Evolutionary conservation across 1,140 invertebrate species (phyloP).

Genomic region (Dendrolimus punctatus): DNA sequence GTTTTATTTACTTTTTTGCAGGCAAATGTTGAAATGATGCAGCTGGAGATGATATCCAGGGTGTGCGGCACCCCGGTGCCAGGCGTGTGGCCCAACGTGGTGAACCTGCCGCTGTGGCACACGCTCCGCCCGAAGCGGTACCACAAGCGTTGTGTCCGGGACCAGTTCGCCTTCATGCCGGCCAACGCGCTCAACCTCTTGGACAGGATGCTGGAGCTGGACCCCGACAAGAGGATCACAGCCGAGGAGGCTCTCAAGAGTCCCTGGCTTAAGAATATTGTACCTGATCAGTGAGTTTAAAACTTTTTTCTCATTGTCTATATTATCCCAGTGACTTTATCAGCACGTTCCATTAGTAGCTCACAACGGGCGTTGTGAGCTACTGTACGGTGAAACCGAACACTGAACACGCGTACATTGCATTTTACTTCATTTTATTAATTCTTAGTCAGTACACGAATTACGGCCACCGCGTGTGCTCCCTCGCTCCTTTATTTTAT

Average conservation of each 20-base stretch:
- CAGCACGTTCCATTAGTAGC: no score
- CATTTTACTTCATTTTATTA: no score
- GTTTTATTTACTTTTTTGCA: constrained; percentile 41
- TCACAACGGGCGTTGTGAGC: no score
- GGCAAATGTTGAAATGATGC: constrained; percentile 94
- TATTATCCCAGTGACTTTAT: no score
- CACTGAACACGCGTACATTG: background rate
- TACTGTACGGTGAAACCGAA: background rate
- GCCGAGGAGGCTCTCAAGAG: constrained; percentile 95
- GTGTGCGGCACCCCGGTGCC: constrained; percentile 97
- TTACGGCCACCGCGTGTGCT: no score
- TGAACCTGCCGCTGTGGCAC: constrained; percentile 93
- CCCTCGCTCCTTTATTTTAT: no score
- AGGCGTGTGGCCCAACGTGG: constrained; percentile 98
- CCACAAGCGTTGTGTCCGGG: constrained; percentile 89
- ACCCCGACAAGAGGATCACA: constrained; percentile 94
- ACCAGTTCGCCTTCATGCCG: constrained; percentile 96
- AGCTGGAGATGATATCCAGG: constrained; percentile 95
- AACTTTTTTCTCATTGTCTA: background rate
- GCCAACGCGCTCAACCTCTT: constrained; percentile 90
- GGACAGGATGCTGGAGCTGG: constrained; percentile 97
- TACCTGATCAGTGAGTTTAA: constrained; percentile 89
- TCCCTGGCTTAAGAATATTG: constrained; percentile 94
- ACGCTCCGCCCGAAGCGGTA: constrained; percentile 94
- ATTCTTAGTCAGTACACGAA: no score